Evolutionary conservation across 92 coral and sea anemone genomes (phyloP), one percentile per base, ranked within the genome.

Genomic region (Chrysogorgia sp.): DNA sequence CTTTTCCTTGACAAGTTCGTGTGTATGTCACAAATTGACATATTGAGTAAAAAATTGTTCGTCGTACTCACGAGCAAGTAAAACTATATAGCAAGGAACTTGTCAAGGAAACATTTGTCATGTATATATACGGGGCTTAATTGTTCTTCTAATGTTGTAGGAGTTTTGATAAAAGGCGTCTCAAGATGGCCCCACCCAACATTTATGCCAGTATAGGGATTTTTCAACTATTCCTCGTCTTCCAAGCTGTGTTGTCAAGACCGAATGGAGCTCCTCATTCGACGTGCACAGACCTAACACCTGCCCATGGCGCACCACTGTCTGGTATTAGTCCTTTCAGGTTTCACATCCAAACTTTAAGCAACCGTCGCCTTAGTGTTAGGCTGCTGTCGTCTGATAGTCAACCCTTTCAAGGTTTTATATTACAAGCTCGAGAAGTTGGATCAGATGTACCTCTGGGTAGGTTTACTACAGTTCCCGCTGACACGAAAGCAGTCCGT

Each of bases 341-440:
- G 10, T 6, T 47, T 7, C 17, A 47, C n/a, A 15, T 47, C 15
- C 53, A 47, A 47, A 47, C 2, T n/a, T 6, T n/a, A 47, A 21
- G 24, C 1, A 26, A 21, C 9, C 2, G 20, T 65, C 35, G 20
- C 28, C 24, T 47, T 22, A 10, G 48, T 13, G 76, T 69, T 14
- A 29, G 41, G 10, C 14, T 69, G 34, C 19, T 50, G 22, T 35
- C 59, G 8, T 30, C 41, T 29, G 10, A 23, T 2, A 13, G 14
- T 22, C 34, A 0, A 3, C 15, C 53, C 7, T 69, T 69, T 30
- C 58, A 69, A 69, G 76, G 76, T 28, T 69, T 69, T 21, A 45
- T 69, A 4, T 35, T 69, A 49, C 76, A 69, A 24, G 76, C 76
- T 14, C 45, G 76, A 49, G 34, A 47, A 43, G 57, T 47, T 47